Evolutionary conservation across 2,888 invertebrate genomes (phyloP), one percentile per base, ranked within the genome.

Genomic region (Antitype chi): DNA sequence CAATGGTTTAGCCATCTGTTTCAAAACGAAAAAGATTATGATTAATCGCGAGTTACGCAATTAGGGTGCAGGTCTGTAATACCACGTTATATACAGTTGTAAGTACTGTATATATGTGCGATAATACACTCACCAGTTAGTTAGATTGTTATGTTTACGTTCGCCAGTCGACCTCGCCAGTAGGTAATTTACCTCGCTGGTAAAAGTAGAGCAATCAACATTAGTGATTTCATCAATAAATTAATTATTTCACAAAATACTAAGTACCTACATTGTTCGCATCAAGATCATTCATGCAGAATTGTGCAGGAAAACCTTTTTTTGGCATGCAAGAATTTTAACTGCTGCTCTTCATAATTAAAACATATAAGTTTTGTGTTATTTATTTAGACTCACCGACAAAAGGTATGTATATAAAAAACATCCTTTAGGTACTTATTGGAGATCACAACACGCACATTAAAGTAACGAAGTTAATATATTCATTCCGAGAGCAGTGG

Each of bases 91-190:
- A 66, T 38, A 38, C 23, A 23, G 53, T 13, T 38, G 38, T 52
- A n/a, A 0, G 9, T 47, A 49, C 9, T 17, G 9, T 52, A n/a
- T 52, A 5, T 75, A 57, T 9, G 28, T 47, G 47, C 17, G n/a
- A 53, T 55, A 66, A 49, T 43, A 60, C 73, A 28, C 49, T 74
- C 67, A 74, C 69, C 25, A 59, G 53, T 74, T 28, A 59, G 53
- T 74, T 28, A 74, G 64, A 63, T 74, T 76, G 69, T 74, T 71
- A 66, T 70, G 77, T 80, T 78, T 80, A 86, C 72, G 74, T 76
- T 76, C n/a, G 57, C 70, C 25, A 20, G 81, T 23, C 72, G 85
- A 84, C 85, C 85, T 85, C 87, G 85, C 67, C 59, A 47, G 70
- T 43, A 77, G 25, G 63, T 78, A 76, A 78, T 76, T 72, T 74